Base-by-base conservation (phyloP, 1,140 invertebrate species). In the Hyles vespertilio region DNA sequence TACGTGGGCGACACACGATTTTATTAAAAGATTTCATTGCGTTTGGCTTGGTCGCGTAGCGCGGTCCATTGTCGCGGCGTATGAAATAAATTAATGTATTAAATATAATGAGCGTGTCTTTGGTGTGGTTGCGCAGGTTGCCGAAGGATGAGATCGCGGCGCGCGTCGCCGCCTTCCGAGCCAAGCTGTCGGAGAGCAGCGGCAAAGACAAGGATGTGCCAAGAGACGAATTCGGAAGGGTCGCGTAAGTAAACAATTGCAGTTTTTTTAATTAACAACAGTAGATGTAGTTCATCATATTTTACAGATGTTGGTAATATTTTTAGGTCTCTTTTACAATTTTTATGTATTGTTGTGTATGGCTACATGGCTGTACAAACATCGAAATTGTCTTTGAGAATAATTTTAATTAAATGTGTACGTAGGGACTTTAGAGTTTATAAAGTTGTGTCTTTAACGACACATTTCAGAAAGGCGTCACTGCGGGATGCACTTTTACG, bases 131-230 rank as follows among this genome's bases (percentile, higher is more conserved):
- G 69, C 89, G 77, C 74, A 96, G 96, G 77, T 95, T 94, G 82
- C 91, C 92, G 48, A 91, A 93, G 72, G 94, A 95, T 72, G 94
- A 96, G 79, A 95, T 97, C 63, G 92, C 94, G 64, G 90, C 92
- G 69, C 96, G 96, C 72, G 94, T 98, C 47, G 92, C 93, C 33
- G 93, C 93, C 48, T 98, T 95, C 85, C 90, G 96, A 34, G 92
- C 92, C 73, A 95, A 95, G 90, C 90, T 98, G 66, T 92, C 95
- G 76, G 93, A 93, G 58, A 91, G 93, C 69, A 76, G 83, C 48
- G 89, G 89, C 71, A 77, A 87, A 64, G 89, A 88, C 12, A 89
- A 85, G 72, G 89, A 91, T 74, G 75, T 92, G 66, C 89, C 92
- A 44, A 91, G 91, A 70, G 94, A 96, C 90, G 92, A 95, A 80